Evolutionary conservation across 2,888 invertebrate genomes (phyloP), one percentile per base, ranked within the genome.

Genomic region (Ochropleura plecta): DNA sequence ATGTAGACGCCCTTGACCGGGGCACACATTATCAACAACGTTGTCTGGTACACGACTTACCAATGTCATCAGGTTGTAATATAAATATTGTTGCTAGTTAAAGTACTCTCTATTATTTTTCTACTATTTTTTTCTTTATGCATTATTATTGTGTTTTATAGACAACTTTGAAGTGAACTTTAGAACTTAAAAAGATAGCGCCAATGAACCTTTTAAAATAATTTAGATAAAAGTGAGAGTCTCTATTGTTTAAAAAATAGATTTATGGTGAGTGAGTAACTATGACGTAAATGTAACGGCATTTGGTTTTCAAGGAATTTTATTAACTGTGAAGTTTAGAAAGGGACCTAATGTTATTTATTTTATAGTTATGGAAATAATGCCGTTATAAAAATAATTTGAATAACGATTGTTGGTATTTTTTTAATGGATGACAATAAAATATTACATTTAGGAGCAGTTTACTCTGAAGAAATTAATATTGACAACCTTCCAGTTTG

Each of bases 161-260:
- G 20, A 14, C 3, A 4, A 18, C 16, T 3, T 40, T 3, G 42
- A 48, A 20, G 10, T 18, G 53, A 60, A 65, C 18, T 64, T 48
- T 46, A 18, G 40, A 49, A 16, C 30, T 75, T 59, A 30, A 16
- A 1, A 49, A n/a, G 1, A n/a, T 12, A 42, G 14, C 10, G 59
- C 12, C 40, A 59, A n/a, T 20, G 3, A 65, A 30, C 20, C 60
- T 69, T 72, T 82, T 72, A 49, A 65, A 83, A 83, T 64, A 48
- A 49, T 53, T 66, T 10, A 65, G 55, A 83, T 55, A 51, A 42
- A n/a, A 18, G 40, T n/a, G 20, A 57, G 48, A 42, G 18, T 59
- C 8, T 62, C 66, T 51, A 51, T 81, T 81, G 68, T 84, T 69
- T 66, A 60, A 55, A n/a, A 65, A 49, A 48, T 63, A 64, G 48